A percentile compares a stretch with the other conserved stretches of the same genome.
Evolutionary conservation across 1,140 invertebrate species (phyloP).

Genomic region (Saccostrea echinata): DNA sequence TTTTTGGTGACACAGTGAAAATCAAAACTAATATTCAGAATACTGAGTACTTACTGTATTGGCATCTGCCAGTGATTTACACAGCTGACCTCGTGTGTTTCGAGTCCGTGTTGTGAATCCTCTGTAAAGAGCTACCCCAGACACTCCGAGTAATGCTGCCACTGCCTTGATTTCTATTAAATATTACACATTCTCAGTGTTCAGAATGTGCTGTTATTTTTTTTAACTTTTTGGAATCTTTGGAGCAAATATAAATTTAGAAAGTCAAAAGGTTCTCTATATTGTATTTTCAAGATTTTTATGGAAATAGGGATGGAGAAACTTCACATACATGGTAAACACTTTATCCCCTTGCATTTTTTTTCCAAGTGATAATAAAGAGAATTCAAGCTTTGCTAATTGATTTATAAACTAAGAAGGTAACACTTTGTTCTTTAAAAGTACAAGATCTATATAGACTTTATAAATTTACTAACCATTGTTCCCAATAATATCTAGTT

Average conservation of each 20-base stretch:
- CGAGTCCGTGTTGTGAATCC: slow-evolving; percentile 92
- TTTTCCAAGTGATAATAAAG: too few species aligned
- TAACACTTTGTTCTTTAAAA: too few species aligned
- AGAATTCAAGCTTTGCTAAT: too few species aligned
- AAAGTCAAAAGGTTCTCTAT: not conserved
- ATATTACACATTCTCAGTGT: not conserved
- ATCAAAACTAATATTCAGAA: not conserved
- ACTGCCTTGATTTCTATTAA: slow-evolving; percentile 84
- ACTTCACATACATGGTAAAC: too few species aligned
- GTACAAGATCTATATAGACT: too few species aligned
- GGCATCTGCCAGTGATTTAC: slow-evolving; percentile 90
- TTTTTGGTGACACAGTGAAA: not conserved
- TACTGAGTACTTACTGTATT: slow-evolving; percentile 14
- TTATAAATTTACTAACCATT: slow-evolving; percentile 59
- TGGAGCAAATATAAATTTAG: not conserved
- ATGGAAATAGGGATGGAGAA: too few species aligned
- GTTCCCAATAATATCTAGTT: slow-evolving; percentile 82
- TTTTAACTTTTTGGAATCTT: too few species aligned
- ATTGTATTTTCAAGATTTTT: too few species aligned
- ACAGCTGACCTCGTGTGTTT: slow-evolving; percentile 89
- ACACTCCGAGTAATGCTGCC: slow-evolving; percentile 90
- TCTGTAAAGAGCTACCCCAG: slow-evolving; percentile 86
- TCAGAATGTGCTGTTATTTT: too few species aligned
- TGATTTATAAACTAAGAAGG: too few species aligned
- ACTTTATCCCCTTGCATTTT: too few species aligned